Percentiles rank a stretch among this genome's conserved stretches.
These are phyloP conservation scores for Halcyon leucocephala DNA, from an alignment of 2,797 vertebrate species.

Conservation along the genomic window DNA sequence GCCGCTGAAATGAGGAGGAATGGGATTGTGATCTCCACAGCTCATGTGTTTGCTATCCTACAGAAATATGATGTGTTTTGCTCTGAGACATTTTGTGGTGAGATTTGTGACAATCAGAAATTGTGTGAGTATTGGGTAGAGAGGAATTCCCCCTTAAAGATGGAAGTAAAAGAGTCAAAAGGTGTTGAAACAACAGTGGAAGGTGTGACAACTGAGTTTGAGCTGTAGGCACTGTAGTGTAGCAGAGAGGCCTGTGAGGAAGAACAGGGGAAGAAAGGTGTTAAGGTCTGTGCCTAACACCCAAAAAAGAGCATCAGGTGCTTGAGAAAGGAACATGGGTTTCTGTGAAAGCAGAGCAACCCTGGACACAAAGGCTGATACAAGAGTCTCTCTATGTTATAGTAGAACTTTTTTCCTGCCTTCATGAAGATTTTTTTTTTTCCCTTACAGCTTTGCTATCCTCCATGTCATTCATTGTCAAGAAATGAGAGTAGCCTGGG, in stretches of 20 bases:
- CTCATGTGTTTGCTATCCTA: neutral
- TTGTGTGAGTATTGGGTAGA: neutral
- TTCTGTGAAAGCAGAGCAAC: neutral
- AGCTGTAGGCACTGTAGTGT: fast-evolving
- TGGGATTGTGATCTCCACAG: neutral
- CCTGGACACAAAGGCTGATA: neutral
- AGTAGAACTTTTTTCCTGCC: neutral
- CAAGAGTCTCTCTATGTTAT: fast-evolving
- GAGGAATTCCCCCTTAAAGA: neutral
- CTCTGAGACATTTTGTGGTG: neutral
- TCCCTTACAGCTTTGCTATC: neutral
- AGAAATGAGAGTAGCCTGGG: neutral
- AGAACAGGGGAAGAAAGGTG: fast-evolving
- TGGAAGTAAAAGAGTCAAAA: neutral
- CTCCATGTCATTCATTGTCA: neutral
- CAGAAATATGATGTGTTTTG: neutral
- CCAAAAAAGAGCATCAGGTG: neutral
- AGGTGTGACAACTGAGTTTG: fast-evolving
- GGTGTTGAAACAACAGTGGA: neutral
- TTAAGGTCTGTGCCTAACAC: neutral
- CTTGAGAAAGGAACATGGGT: neutral
- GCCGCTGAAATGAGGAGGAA: neutral
- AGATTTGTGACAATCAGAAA: neutral
- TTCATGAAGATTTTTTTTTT: neutral
- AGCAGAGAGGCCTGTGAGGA: neutral